A percentile compares a stretch with the other conserved stretches of the same genome.
Evolutionary conservation across 2,888 invertebrate genomes (phyloP).

Genomic region (Amphipoea oculea): DNA sequence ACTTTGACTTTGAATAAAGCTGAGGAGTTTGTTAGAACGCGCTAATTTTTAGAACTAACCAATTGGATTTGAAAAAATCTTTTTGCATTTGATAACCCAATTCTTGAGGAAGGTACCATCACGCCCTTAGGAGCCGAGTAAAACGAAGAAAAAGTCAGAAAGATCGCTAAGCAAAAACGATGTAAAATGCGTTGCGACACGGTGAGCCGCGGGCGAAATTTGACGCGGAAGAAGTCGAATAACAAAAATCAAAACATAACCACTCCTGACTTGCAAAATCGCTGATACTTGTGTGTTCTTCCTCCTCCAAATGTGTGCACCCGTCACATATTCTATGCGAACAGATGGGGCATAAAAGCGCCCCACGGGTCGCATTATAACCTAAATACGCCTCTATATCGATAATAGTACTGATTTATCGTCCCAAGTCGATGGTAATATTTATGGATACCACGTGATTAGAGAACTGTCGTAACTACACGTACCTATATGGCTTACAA

Average conservation of each 20-base stretch:
- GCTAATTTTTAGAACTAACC: neutral
- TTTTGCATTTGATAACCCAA: neutral
- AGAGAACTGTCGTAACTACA: slow-evolving; percentile 52
- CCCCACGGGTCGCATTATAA: slow-evolving; percentile 65
- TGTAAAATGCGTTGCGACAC: neutral
- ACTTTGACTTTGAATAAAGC: too few relatives aligned
- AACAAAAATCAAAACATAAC: neutral
- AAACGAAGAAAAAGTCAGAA: neutral
- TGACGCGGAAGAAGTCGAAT: neutral
- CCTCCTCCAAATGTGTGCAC: slow-evolving; percentile 30
- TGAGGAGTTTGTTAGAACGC: neutral
- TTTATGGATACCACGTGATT: slow-evolving; percentile 67
- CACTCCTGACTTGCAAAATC: slow-evolving; percentile 16
- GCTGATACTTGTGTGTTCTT: slow-evolving; percentile 18
- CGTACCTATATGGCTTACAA: slow-evolving; percentile 1
- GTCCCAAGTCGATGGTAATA: slow-evolving; percentile 66
- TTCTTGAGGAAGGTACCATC: neutral
- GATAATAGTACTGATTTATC: slow-evolving; percentile 69
- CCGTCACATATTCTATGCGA: slow-evolving; percentile 43
- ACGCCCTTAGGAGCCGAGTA: neutral
- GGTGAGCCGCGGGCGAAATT: too few relatives aligned
- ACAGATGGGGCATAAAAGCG: slow-evolving; percentile 59
- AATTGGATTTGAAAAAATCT: neutral
- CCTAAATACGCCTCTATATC: slow-evolving; percentile 65
- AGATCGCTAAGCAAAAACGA: neutral